Base-by-base conservation (phyloP, 2,113 vertebrate genomes). In the Rhinolophus sinicus region DNA sequence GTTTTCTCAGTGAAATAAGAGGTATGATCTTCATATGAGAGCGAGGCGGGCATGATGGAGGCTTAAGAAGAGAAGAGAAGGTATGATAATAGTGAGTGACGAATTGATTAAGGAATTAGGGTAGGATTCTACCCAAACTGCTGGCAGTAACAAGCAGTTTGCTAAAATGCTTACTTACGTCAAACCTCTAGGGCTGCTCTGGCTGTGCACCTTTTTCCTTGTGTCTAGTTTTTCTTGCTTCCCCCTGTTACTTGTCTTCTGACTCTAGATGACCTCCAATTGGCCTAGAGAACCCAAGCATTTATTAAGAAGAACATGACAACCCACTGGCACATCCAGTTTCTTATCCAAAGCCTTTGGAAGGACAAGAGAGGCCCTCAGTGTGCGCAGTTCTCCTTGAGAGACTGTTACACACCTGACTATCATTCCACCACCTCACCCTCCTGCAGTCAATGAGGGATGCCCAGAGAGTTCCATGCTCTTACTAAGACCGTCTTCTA, bases 51-150 rank as follows among this genome's bases (percentile, higher is more conserved):
- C 28, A 30, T 50, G 76, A 52, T n/a, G 24, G 62, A 83, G 26
- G 56, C 75, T 82, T 93, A 40, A 90, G 67, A 28, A 76, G 62
- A 30, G 21, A 78, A 78, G 47, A 92, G 47, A 88, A 94, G 30
- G 44, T 35, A 28, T 10, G 8, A 33, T 50, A 69, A 73, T 56
- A 62, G 30, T 70, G 44, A 38, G 11, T 52, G 47, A 58, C 26
- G 5, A 56, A 35, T 16, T 83, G 28, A 70, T 47, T 72, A 82
- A 62, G n/a, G 67, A 81, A 60, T 44, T 26, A 9, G 14, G 47
- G 33, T 44, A 47, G 54, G 21, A 64, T 13, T n/a, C 40, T 47
- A 6, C 16, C 35, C 52, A 72, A 73, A 70, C 13, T 83, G 26
- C 44, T 58, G 67, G n/a, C 33, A 72, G 6, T 56, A 40, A 58